phyloP scores from a whole-genome alignment of 2,797 vertebrate genomes.

The Rhinophrynus dorsalis region DNA sequence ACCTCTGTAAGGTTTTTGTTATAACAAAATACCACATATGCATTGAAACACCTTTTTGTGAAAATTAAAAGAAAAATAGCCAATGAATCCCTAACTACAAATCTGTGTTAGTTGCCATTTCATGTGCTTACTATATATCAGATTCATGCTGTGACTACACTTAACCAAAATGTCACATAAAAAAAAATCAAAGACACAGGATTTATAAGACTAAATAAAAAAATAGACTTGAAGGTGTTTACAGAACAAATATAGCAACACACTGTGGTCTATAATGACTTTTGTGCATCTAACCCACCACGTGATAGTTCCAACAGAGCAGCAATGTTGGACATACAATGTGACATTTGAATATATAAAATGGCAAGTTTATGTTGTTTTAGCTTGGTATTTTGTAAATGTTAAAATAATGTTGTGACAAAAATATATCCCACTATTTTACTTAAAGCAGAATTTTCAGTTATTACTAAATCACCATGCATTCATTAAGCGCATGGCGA shows the following conservation, averaged over 20 bases:
- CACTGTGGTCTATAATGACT: slow-evolving; percentile 24
- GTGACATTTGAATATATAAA: slow-evolving; percentile 54
- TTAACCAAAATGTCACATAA: slow-evolving; percentile 55
- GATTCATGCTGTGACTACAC: slow-evolving; percentile 37
- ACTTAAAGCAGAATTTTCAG: no score
- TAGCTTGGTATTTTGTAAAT: slow-evolving; percentile 22
- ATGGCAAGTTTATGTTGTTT: slow-evolving; percentile 1
- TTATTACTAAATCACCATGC: no score
- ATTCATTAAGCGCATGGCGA: no score
- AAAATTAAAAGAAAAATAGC: neutral
- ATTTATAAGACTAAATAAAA: slow-evolving; percentile 52
- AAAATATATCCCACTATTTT: neutral
- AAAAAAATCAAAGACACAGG: slow-evolving; percentile 57
- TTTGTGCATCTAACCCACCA: neutral
- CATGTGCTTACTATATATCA: slow-evolving; percentile 17
- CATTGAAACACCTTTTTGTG: neutral
- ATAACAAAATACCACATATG: neutral
- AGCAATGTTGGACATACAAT: slow-evolving; percentile 9
- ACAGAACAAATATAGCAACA: slow-evolving; percentile 47
- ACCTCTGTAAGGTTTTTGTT: neutral
- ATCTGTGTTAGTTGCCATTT: slow-evolving; percentile 2
- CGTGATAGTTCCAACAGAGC: slow-evolving; percentile 39
- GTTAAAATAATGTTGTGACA: slow-evolving; percentile 2
- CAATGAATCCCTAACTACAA: slow-evolving; percentile 4
- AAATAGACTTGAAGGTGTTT: slow-evolving; percentile 46